Percentiles rank a stretch among this genome's conserved stretches.
phyloP scores from a whole-genome alignment of 2,113 vertebrate genomes.

The Pelodiscus sinensis region DNA sequence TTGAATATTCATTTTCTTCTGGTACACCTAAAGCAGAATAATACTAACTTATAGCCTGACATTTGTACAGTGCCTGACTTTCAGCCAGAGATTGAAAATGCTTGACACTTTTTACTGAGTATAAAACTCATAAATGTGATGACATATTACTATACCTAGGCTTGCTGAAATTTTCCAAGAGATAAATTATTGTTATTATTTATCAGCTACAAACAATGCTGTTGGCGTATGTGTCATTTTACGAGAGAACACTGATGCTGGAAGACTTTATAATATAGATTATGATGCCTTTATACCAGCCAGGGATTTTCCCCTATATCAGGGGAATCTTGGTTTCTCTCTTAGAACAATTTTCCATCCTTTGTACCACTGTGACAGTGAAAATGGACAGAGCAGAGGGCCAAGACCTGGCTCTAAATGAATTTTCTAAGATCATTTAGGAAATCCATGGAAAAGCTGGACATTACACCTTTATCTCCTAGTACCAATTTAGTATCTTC shows the following conservation, averaged over 20 bases:
- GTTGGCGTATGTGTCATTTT: background rate
- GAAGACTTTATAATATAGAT: constrained; percentile 6
- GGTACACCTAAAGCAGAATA: constrained; percentile 78
- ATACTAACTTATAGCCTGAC: constrained; percentile 23
- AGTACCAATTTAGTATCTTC: background rate
- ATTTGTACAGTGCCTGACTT: background rate
- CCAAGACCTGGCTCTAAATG: background rate
- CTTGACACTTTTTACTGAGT: background rate
- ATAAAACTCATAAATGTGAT: background rate
- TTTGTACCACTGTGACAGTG: constrained; percentile 3
- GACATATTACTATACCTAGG: background rate
- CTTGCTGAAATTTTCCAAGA: background rate
- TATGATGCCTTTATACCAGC: background rate
- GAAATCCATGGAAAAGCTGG: background rate
- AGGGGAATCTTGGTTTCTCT: background rate
- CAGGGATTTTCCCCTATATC: constrained; percentile 25
- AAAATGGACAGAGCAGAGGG: background rate
- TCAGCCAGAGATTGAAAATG: background rate
- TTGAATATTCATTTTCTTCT: constrained; percentile 87
- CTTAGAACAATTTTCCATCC: background rate
- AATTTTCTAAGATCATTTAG: background rate
- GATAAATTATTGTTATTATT: background rate
- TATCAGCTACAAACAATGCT: background rate
- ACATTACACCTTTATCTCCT: background rate
- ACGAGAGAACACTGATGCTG: background rate